Evolutionary conservation across 2,888 invertebrate genomes (phyloP).

Genomic region (Horisme vitalbata): DNA sequence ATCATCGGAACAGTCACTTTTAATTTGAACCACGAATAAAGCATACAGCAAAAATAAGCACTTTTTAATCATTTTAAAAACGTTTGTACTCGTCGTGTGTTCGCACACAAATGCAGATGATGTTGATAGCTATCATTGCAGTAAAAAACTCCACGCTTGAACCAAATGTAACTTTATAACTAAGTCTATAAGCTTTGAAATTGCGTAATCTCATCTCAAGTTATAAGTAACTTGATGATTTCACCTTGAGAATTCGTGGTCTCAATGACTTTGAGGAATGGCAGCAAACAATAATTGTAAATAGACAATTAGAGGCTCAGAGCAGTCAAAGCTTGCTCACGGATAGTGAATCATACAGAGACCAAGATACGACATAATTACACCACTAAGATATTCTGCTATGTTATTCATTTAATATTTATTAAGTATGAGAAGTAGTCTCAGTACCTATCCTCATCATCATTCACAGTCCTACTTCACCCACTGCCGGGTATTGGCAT

Average conservation of each 20-base stretch:
- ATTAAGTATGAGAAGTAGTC: too few species aligned
- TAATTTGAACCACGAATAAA: slow-evolving; percentile 38
- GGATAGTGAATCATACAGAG: not conserved
- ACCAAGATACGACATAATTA: not conserved
- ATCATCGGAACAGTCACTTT: slow-evolving; percentile 54
- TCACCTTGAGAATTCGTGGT: slow-evolving; percentile 60
- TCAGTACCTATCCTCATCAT: too few species aligned
- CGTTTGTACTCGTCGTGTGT: slow-evolving; percentile 52
- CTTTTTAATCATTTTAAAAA: slow-evolving; percentile 45
- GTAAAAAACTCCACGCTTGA: slow-evolving; percentile 11
- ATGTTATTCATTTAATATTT: too few species aligned
- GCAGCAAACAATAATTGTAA: slow-evolving; percentile 47
- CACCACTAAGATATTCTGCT: not conserved
- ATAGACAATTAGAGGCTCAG: slow-evolving; percentile 36
- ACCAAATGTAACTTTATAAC: slow-evolving; percentile 4
- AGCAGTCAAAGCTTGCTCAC: slow-evolving; percentile 8
- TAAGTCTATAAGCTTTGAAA: slow-evolving; percentile 1
- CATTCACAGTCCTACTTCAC: too few species aligned
- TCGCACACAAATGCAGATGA: slow-evolving; percentile 58
- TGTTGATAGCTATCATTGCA: slow-evolving; percentile 29
- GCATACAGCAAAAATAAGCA: slow-evolving; percentile 39
- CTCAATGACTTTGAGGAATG: slow-evolving; percentile 61
- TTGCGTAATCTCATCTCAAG: slow-evolving; percentile 29
- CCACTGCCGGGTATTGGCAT: too few species aligned
- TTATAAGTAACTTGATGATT: slow-evolving; percentile 4